These are phyloP conservation scores for Henicopernis longicauda DNA, from an alignment of 2,113 vertebrate genomes.

Conservation along the genomic window DNA sequence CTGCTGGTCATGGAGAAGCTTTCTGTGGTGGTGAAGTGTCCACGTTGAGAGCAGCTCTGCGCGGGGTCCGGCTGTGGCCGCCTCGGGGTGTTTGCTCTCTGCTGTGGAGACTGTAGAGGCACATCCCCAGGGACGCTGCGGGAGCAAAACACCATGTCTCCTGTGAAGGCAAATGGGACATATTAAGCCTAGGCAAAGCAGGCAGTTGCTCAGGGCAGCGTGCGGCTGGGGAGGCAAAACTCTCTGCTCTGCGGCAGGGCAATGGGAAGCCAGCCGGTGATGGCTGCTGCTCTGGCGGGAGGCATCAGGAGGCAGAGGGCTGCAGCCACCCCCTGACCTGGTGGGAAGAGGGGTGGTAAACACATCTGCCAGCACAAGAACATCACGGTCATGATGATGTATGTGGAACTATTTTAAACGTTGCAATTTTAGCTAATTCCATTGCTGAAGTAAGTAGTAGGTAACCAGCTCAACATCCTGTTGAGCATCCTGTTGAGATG, in stretches of 20 bases:
- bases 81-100: background rate
- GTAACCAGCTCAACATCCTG: background rate
- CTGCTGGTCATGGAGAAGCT: background rate
- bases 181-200: background rate
- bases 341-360: background rate
- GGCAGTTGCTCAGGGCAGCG: background rate
- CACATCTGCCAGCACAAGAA: background rate
- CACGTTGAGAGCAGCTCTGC: accelerated
- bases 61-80: accelerated
- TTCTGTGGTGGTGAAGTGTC: background rate
- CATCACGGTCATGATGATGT: background rate
- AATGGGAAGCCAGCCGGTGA: background rate
- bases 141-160: background rate
- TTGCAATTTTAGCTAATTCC: background rate
- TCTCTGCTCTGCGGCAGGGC: background rate
- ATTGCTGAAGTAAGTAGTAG: background rate
- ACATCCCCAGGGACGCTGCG: background rate
- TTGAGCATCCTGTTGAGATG: background rate
- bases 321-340: background rate
- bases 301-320: background rate
- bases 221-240: background rate
- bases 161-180: background rate
- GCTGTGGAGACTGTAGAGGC: background rate
- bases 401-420: background rate
- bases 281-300: background rate